Evolutionary conservation across 1,140 invertebrate genomes (phyloP).

Genomic region (Scaptomyza hsui): DNA sequence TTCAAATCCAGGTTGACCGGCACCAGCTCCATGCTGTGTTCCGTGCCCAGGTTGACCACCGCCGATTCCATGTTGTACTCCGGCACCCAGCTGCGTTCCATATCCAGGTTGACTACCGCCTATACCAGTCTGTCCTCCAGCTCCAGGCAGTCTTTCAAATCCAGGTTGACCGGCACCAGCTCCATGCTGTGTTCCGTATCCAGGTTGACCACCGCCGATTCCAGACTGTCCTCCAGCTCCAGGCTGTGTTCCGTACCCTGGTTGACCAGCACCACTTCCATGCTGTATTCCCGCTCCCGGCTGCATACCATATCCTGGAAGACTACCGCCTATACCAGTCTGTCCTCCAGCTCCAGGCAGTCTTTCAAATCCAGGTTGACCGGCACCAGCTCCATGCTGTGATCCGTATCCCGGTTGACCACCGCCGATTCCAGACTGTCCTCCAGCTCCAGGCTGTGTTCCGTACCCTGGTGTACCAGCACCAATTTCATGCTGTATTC

Average conservation of each 20-base stretch:
- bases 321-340: conserved; percentile 11
- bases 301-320: conserved; percentile 1
- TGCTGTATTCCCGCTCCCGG: conserved; percentile 21
- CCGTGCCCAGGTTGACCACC: conserved; percentile 33
- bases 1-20: conserved; percentile 9
- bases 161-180: conserved; percentile 17
- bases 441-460: conserved; percentile 21
- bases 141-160: conserved; percentile 30
- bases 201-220: conserved; percentile 23
- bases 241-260: conserved; percentile 21
- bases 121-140: neutral
- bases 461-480: too few relatives aligned
- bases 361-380: conserved; percentile 25
- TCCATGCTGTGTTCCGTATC: conserved; percentile 13
- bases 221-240: conserved; percentile 16
- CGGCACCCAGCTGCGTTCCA: conserved; percentile 16
- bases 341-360: conserved; percentile 22
- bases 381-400: conserved; percentile 7
- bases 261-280: conserved; percentile 3
- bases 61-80: neutral
- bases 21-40: conserved; percentile 19
- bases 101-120: neutral
- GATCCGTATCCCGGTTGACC: neutral
- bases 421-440: conserved; percentile 11
- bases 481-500: too few relatives aligned